phyloP scores from a whole-genome alignment of 2,113 vertebrate genomes.

The Heloderma charlesbogerti region DNA sequence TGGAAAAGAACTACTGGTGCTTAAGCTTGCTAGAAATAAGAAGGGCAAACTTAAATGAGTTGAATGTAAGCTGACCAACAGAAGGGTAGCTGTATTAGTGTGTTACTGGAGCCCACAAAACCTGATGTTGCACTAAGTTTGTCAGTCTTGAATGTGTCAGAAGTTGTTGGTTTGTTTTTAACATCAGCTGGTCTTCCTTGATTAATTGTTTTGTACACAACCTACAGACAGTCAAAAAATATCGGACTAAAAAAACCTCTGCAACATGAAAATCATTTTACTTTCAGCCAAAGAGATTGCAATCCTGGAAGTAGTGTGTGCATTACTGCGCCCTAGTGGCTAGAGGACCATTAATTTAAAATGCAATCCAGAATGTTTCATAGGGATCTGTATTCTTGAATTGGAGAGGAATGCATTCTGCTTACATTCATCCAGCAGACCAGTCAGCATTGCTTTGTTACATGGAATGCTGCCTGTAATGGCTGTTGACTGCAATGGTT shows the following conservation, averaged over 20 bases:
- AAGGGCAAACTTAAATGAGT: neutral
- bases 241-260: neutral
- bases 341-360: neutral
- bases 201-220: neutral
- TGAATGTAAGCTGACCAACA: neutral
- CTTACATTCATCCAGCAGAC: neutral
- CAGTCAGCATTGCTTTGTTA: neutral
- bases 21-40: neutral
- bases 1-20: neutral
- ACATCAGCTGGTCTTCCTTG: neutral
- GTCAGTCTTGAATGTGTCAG: neutral
- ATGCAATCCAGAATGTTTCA: neutral
- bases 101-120: neutral
- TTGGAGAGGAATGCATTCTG: neutral
- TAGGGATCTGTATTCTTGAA: neutral
- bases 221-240: too few relatives aligned
- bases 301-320: neutral
- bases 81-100: neutral
- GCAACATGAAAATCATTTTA: neutral
- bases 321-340: constrained; percentile 10
- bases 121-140: neutral
- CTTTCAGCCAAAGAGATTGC: neutral
- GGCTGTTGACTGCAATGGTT: neutral
- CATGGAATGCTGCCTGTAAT: neutral
- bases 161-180: neutral